Base-by-base conservation (phyloP, 2,888 invertebrate species). In the Oscheius sp. region DNA sequence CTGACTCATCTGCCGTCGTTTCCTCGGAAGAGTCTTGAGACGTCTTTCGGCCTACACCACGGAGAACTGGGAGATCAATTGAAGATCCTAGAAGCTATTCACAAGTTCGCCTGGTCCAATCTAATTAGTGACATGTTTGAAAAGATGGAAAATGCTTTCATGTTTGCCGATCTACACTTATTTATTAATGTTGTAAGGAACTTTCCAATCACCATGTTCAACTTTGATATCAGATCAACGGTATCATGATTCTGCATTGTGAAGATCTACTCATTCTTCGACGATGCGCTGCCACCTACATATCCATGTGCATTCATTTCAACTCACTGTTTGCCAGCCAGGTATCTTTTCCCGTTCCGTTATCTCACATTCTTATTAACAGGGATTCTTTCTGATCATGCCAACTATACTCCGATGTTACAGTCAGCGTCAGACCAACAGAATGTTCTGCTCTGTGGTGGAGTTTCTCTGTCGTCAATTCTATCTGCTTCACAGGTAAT, bases 391-490 rank as follows among this genome's bases (percentile, higher is more conserved):
- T 72, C 92, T 97, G 85, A 96, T 99, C 83, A 97, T 99, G 95
- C 99, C 99, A 33, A 96, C 98, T 0, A 91, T 99, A 37, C 91
- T 99, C 63, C 94, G 96, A 91, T 94, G 98, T 73, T 99, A 99
- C 90, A 96, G 96, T 2, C 95, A 96, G 88, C 96, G 97, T 90
- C 98, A 97, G 71, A 96, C 96, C 0, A 99, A 99, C 90, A 94
- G 94, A 89, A 91, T 97, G 33, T 94, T 99, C 1, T 95, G 95
- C 4, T 94, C 95, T 0, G 96, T 97, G 0, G 95, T 99, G 72
- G 97, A 99, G 89, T 99, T 97, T 89, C 95, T 96, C 0, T 97
- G 97, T 13, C 96, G 97, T 89, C 98, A 99, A 89, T 98, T 99
- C 90, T 99, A 98, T 90, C 92, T 98, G 75, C 93, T 99, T 90